Conservation (phyloP, 2,797 vertebrate genomes). For the Valencia hispanica region DNA sequence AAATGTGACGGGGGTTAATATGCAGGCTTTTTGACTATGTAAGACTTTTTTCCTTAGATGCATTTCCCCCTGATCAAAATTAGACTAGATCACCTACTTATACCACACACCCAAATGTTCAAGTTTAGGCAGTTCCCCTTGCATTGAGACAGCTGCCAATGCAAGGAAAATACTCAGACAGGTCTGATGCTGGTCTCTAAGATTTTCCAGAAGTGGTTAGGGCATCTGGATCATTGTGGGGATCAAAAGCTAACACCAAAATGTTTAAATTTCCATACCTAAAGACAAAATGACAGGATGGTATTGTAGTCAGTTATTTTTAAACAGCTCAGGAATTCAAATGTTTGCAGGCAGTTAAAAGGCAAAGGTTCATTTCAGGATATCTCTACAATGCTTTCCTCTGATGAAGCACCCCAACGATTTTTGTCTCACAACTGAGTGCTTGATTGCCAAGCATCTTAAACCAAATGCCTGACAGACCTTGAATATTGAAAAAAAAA, state of each 20-base stretch:
- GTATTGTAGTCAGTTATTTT: not conserved
- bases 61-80: not conserved
- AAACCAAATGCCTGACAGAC: not conserved
- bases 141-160: not conserved
- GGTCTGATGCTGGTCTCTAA: not conserved
- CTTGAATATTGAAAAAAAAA: not conserved
- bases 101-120: not conserved
- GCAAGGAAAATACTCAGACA: not conserved
- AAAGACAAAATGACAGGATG: not conserved
- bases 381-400: constrained; percentile 37
- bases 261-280: not conserved
- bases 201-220: not conserved
- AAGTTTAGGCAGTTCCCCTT: not conserved
- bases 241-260: not conserved
- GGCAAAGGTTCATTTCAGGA: not conserved
- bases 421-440: constrained; percentile 39
- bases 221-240: not conserved
- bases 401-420: constrained; percentile 27
- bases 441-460: constrained; percentile 4
- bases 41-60: not conserved
- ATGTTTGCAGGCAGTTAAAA: not conserved
- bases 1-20: not conserved
- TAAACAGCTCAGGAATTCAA: not conserved
- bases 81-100: not conserved
- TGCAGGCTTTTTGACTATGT: not conserved